Percentiles rank a stretch among this genome's conserved stretches.
Evolutionary conservation across 2,113 vertebrate species (phyloP).

Genomic region (Brevimyrus niger): DNA sequence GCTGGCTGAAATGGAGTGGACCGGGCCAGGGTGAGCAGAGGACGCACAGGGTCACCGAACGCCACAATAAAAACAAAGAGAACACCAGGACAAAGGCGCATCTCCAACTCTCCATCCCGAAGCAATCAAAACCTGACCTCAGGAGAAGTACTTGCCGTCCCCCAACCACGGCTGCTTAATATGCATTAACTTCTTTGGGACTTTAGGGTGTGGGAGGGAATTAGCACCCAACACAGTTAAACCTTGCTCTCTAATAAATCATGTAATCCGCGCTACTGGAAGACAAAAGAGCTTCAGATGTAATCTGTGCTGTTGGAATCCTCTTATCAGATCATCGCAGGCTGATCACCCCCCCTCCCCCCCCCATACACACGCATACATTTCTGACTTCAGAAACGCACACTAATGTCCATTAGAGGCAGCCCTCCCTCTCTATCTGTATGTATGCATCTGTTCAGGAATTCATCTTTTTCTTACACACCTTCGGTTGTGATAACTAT

Average conservation of each 20-base stretch:
- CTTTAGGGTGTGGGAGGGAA: constrained; percentile 41
- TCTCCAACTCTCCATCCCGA: background rate
- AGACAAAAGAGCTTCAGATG: constrained; percentile 60
- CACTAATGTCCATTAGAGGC: constrained; percentile 19
- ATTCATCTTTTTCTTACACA: constrained; percentile 32
- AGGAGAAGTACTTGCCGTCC: background rate
- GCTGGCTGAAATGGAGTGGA: background rate
- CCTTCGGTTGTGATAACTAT: constrained; percentile 30
- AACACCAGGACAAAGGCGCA: background rate
- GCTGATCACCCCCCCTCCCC: constrained; percentile 34
- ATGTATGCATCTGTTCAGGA: constrained; percentile 30
- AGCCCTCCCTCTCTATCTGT: constrained; percentile 24
- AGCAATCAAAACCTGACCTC: background rate
- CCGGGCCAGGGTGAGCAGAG: background rate
- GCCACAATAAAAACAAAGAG: background rate
- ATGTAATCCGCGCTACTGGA: constrained; percentile 60
- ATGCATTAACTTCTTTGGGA: constrained; percentile 42
- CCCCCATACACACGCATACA: background rate
- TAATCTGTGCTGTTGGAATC: constrained; percentile 55
- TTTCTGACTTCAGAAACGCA: constrained; percentile 22
- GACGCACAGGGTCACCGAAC: background rate
- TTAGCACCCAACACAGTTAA: constrained; percentile 42
- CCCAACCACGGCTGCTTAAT: constrained; percentile 22
- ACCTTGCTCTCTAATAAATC: constrained; percentile 53
- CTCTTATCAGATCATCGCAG: constrained; percentile 55